Percentiles rank a stretch among this genome's conserved stretches.
Evolutionary conservation across 1,140 invertebrate genomes (phyloP).

Genomic region (Drosophila miranda): DNA sequence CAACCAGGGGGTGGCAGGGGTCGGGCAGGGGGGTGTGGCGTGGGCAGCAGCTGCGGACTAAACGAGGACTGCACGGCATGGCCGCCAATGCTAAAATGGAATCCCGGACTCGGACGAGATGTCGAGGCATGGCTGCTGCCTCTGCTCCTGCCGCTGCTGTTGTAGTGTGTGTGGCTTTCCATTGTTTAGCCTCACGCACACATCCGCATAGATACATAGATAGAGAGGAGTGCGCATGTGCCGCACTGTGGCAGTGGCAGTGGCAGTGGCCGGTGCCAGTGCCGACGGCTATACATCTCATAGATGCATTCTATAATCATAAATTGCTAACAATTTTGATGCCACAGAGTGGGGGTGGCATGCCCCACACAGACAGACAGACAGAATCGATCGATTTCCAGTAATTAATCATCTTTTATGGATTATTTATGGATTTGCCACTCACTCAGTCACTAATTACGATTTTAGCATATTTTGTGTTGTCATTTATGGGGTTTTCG

Average conservation of each 20-base stretch:
- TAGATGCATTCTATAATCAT: conserved; percentile 61
- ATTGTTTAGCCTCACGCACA: conserved; percentile 55
- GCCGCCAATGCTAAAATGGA: conserved; percentile 71
- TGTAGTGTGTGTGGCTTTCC: conserved; percentile 39
- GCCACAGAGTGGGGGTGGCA: conserved; percentile 10
- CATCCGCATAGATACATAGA: conserved; percentile 48
- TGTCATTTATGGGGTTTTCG: conserved; percentile 30
- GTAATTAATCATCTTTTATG: conserved; percentile 78
- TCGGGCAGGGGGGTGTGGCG: conserved; percentile 11
- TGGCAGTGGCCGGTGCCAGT: conserved; percentile 46
- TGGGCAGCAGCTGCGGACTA: conserved; percentile 36
- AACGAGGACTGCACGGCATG: conserved; percentile 69
- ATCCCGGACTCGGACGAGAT: conserved; percentile 18
- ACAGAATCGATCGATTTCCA: conserved; percentile 32
- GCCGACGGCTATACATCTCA: conserved; percentile 1
- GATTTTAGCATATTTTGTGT: conserved; percentile 40
- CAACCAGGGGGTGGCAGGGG: background rate
- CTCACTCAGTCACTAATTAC: conserved; percentile 35
- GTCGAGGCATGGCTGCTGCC: conserved; percentile 43
- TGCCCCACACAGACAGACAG: conserved; percentile 48
- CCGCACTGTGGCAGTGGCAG: conserved; percentile 4
- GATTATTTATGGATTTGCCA: conserved; percentile 76
- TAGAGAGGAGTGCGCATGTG: conserved; percentile 54
- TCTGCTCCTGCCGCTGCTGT: background rate
- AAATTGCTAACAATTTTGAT: conserved; percentile 64